Conservation (phyloP, 2,888 invertebrate species). For the Linnaemya tessellans region DNA sequence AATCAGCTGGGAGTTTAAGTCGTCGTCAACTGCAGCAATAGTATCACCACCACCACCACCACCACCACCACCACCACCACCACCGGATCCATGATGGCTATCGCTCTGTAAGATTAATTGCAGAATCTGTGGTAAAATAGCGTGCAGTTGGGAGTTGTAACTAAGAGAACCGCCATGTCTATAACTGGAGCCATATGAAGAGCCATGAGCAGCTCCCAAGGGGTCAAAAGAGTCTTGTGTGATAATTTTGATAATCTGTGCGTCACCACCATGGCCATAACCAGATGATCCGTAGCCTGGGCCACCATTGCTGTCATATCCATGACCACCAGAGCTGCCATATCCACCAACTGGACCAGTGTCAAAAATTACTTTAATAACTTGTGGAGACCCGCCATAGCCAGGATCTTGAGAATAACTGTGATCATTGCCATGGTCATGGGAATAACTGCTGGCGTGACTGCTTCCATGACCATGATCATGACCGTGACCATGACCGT, state of each 20-base stretch:
- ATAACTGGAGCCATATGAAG: constrained; percentile 59
- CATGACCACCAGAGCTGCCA: neutral
- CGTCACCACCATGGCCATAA: constrained; percentile 59
- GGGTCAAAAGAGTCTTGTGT: constrained; percentile 67
- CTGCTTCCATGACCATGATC: neutral
- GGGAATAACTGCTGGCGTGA: neutral
- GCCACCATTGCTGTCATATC: constrained; percentile 47
- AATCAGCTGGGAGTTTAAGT: constrained; percentile 74
- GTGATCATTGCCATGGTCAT: constrained; percentile 14
- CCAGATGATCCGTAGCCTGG: constrained; percentile 35
- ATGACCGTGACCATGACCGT: neutral
- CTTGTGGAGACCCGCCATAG: constrained; percentile 52
- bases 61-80: neutral
- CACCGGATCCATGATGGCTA: constrained; percentile 58
- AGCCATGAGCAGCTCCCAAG: constrained; percentile 53
- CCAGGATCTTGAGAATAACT: constrained; percentile 27
- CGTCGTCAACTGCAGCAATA: constrained; percentile 25
- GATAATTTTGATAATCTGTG: constrained; percentile 77
- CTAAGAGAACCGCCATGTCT: constrained; percentile 64
- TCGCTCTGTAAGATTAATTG: constrained; percentile 78
- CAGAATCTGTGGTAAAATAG: constrained; percentile 79
- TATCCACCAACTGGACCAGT: constrained; percentile 42
- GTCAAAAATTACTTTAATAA: constrained; percentile 67
- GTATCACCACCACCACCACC: constrained; percentile 16
- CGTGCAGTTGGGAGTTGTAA: constrained; percentile 73